These are phyloP conservation scores for Nemoura dubitans DNA, from an alignment of 2,888 invertebrate genomes.

Conservation along the genomic window DNA sequence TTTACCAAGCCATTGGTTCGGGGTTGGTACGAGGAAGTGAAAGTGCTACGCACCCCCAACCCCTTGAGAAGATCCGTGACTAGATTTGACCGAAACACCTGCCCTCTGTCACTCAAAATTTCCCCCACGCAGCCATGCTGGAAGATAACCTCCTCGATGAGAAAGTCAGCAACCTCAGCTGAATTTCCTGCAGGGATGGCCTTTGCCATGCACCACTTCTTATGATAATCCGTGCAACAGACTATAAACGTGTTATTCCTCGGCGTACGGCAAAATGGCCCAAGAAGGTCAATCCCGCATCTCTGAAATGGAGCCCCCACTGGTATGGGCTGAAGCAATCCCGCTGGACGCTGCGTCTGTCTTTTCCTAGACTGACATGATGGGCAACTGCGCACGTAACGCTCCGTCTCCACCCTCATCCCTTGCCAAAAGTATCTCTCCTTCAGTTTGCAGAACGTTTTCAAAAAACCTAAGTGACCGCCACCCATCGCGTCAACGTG, in stretches of 20 bases:
- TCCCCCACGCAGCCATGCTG: slow-evolving; percentile 42
- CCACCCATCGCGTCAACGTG: slow-evolving; percentile 48
- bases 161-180: slow-evolving; percentile 47
- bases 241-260: background rate
- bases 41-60: slow-evolving; percentile 47
- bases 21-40: slow-evolving; percentile 51
- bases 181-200: slow-evolving; percentile 47
- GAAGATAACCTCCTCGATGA: slow-evolving; percentile 47
- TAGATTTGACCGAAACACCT: slow-evolving; percentile 48
- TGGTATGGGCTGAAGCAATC: slow-evolving; percentile 44
- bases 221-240: slow-evolving; percentile 7
- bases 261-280: slow-evolving; percentile 46
- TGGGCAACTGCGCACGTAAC: slow-evolving; percentile 46
- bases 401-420: slow-evolving; percentile 42
- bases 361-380: slow-evolving; percentile 46
- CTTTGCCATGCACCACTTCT: slow-evolving; percentile 42
- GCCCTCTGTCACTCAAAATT: slow-evolving; percentile 51
- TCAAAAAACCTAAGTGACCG: slow-evolving; percentile 46
- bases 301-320: slow-evolving; percentile 44
- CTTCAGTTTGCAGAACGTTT: slow-evolving; percentile 42
- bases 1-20: slow-evolving; percentile 52
- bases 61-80: slow-evolving; percentile 41
- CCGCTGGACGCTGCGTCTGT: slow-evolving; percentile 31
- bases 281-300: slow-evolving; percentile 48
- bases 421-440: slow-evolving; percentile 45